Conservation (phyloP, 2,113 vertebrate species). For the Hippocampus mohnikei region DNA sequence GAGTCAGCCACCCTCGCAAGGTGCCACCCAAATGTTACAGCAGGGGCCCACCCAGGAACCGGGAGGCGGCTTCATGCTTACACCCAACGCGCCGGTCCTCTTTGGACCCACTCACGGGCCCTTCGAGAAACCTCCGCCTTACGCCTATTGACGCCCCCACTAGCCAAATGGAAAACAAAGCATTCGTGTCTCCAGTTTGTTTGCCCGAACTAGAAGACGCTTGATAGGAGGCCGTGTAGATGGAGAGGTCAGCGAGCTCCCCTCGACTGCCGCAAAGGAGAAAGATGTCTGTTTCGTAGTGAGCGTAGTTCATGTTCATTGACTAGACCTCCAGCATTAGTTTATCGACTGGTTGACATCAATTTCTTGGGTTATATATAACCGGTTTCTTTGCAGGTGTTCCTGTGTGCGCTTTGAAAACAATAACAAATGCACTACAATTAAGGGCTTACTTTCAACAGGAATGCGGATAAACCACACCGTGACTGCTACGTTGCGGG, state of each 20-base stretch:
- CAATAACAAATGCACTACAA: constrained; percentile 1
- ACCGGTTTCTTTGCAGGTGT: constrained; percentile 8
- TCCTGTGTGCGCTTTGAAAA: constrained; percentile 18
- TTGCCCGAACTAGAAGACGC: constrained; percentile 31
- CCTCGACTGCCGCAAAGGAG: not conserved
- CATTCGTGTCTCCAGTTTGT: constrained; percentile 7
- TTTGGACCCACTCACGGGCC: constrained; percentile 71
- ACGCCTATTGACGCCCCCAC: constrained; percentile 72
- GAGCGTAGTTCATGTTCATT: constrained; percentile 16
- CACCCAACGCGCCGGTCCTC: constrained; percentile 75
- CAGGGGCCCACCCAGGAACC: constrained; percentile 76
- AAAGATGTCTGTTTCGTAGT: constrained; percentile 21
- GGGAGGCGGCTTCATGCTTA: constrained; percentile 71
- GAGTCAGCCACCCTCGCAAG: constrained; percentile 70
- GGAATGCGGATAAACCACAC: constrained; percentile 20
- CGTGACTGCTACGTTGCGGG: constrained; percentile 25
- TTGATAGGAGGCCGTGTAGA: constrained; percentile 14
- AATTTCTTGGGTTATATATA: constrained; percentile 1
- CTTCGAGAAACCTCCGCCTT: constrained; percentile 90
- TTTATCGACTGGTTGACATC: constrained; percentile 8
- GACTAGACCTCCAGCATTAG: constrained; percentile 8
- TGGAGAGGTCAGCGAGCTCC: constrained; percentile 5
- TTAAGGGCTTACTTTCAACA: constrained; percentile 53
- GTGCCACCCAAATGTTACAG: constrained; percentile 59
- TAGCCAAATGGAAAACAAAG: not conserved